Base-by-base conservation (phyloP, 2,888 invertebrate species). In the Rotaria magnacalcarata region DNA sequence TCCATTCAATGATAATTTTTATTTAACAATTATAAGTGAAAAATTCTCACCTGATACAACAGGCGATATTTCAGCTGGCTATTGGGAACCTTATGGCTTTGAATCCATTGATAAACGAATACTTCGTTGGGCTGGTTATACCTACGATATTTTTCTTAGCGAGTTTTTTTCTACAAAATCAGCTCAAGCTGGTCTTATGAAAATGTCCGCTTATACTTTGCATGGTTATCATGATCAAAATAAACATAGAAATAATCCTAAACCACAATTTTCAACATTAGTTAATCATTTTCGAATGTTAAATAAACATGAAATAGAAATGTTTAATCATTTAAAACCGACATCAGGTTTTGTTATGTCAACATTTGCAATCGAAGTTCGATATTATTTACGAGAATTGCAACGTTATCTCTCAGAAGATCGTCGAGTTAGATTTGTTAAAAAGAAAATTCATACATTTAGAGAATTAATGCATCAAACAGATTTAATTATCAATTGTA, bases 31-130 rank as follows among this genome's bases (percentile, higher is more conserved):
- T 14, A 88, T 90, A 24, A 89, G 90, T 14, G 90, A 89, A 27
- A 86, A 88, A 6, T 90, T 90, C 86, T 88, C 90, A 5, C 90
- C 90, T 0, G 43, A 89, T 86, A 89, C 89, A 3, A 90, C 90
- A 0, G 89, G 89, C 7, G 90, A 90, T 86, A 88, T 89, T 16
- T 89, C 90, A 2, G 90, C 89, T 14, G 90, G 90, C 2, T 88
- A 89, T 87, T 90, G 90, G 89, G 87, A 88, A 85, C 90, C 90
- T 0, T 89, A 89, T 88, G 85, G 67, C 8, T 11, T 67, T 19
- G 67, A 67, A 19, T 11, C 0, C 5, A 67, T 27, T 34, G 67
- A 67, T 34, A 34, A 34, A 67, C 16, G 7, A 34, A 67, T 34
- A 19, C 67, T 67, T 34, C 34, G 34, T 14, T 47, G 43, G 47